phyloP scores from a whole-genome alignment of 2,888 invertebrate genomes.

The Drosophila neonasuta region DNA sequence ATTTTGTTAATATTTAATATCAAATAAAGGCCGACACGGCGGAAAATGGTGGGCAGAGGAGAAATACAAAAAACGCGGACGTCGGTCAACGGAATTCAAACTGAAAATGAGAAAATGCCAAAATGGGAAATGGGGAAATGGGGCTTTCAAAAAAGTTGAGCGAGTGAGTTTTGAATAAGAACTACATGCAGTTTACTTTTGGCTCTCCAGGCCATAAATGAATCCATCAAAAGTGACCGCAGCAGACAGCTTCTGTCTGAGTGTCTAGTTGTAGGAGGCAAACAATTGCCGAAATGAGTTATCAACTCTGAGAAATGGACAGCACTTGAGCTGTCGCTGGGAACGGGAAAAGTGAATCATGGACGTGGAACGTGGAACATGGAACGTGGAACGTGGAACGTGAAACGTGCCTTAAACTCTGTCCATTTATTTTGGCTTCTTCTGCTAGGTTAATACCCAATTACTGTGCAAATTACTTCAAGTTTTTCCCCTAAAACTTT shows the following conservation, averaged over 20 bases:
- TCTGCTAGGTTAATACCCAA: slow-evolving; percentile 81
- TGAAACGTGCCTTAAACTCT: slow-evolving; percentile 66
- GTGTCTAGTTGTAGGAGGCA: background rate
- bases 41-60: slow-evolving; percentile 51
- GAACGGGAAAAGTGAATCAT: background rate
- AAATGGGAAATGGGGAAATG: slow-evolving; percentile 7
- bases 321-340: slow-evolving; percentile 39
- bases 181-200: slow-evolving; percentile 10
- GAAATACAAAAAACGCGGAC: slow-evolving; percentile 15
- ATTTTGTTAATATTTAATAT: slow-evolving; percentile 80
- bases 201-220: slow-evolving; percentile 39
- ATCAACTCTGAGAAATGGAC: slow-evolving; percentile 52
- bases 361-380: background rate
- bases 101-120: slow-evolving; percentile 26
- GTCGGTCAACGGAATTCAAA: slow-evolving; percentile 55
- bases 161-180: slow-evolving; percentile 70
- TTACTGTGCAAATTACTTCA: slow-evolving; percentile 81
- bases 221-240: slow-evolving; percentile 71
- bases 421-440: slow-evolving; percentile 72
- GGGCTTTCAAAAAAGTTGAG: slow-evolving; percentile 17
- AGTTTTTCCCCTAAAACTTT: slow-evolving; percentile 55
- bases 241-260: slow-evolving; percentile 20
- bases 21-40: slow-evolving; percentile 69
- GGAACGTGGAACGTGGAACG: background rate
- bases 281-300: background rate